Evolutionary conservation across 2,113 vertebrate species (phyloP), one percentile per base, ranked within the genome.

Genomic region (Labeo catla): DNA sequence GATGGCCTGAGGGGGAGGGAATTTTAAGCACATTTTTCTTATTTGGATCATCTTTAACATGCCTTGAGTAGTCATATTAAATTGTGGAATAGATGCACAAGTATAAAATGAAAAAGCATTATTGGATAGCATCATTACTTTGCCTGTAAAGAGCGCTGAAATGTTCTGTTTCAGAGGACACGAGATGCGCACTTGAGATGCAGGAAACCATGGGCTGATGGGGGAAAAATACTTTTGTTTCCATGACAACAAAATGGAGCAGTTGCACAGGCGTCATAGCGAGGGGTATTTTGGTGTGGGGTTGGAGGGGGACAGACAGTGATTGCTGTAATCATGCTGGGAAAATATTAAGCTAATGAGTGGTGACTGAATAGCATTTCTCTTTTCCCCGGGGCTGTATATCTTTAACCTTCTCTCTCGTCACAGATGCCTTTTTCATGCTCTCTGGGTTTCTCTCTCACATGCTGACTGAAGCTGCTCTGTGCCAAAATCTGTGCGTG

Each of bases 171-270:
- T 50, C 73, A 49, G 73, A 28, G 81, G 10, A 83, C 65, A 83
- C 9, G 11, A 70, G 49, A n/a, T n/a, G n/a, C 79, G 16, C 23
- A 54, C 6, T 83, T 70, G 8, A 83, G 15, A 83, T 72, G 81
- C 80, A 49, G 59, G 28, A 81, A 28, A 47, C 21, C n/a, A 19
- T 0, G 6, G 79, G 45, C 52, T 73, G 65, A 84, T 84, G 82
- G 82, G 50, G 21, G 82, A 59, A 59, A 84, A 84, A 84, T 59
- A 84, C 68, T 84, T 84, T 84, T 84, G 82, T 84, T 84, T 84
- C 82, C 82, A 84, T 84, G 82, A 59, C 82, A 59, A 84, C 82
- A 45, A 43, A 84, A 73, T 54, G 65, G 61, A 34, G 21, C 47
- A 57, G 81, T 84, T 59, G 68, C 36, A 72, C 45, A 54, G 2